Evolutionary conservation across 2,113 vertebrate species (phyloP).

Genomic region (Oncorhynchus kisutch): DNA sequence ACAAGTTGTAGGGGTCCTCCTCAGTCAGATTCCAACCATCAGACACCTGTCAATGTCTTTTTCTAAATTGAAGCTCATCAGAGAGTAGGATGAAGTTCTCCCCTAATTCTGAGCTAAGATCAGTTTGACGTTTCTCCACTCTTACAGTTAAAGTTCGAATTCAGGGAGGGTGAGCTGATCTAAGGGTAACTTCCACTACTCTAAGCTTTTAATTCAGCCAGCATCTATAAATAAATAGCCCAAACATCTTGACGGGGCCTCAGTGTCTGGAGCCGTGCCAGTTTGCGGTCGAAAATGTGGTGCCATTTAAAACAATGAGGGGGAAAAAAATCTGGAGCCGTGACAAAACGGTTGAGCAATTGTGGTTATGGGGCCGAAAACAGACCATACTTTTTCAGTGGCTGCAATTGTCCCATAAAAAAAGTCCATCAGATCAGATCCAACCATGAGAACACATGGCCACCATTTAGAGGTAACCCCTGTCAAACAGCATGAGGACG

Average conservation of each 20-base stretch:
- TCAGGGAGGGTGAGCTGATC: too few species aligned
- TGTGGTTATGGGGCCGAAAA: conserved; percentile 48
- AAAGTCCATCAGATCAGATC: conserved; percentile 45
- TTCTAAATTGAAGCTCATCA: too few species aligned
- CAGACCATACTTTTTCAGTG: conserved; percentile 48
- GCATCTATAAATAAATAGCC: neutral
- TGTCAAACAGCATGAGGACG: conserved; percentile 38
- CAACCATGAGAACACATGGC: conserved; percentile 54
- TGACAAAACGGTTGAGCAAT: conserved; percentile 51
- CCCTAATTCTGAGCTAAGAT: too few species aligned
- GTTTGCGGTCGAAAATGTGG: conserved; percentile 40
- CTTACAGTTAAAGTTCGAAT: too few species aligned
- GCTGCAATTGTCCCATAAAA: conserved; percentile 57
- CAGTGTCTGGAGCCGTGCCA: conserved; percentile 32
- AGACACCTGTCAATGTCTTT: neutral
- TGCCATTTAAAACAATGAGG: conserved; percentile 27
- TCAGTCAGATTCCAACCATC: neutral
- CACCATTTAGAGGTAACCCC: conserved; percentile 43
- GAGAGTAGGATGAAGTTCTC: too few species aligned
- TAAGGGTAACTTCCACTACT: neutral
- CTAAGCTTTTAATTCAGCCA: neutral
- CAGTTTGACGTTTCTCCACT: too few species aligned
- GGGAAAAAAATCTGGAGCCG: conserved; percentile 41
- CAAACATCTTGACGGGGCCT: conserved; percentile 19
- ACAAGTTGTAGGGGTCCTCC: neutral